These are phyloP conservation scores for Isurus oxyrinchus DNA, from an alignment of 2,113 vertebrate genomes.

Conservation along the genomic window DNA sequence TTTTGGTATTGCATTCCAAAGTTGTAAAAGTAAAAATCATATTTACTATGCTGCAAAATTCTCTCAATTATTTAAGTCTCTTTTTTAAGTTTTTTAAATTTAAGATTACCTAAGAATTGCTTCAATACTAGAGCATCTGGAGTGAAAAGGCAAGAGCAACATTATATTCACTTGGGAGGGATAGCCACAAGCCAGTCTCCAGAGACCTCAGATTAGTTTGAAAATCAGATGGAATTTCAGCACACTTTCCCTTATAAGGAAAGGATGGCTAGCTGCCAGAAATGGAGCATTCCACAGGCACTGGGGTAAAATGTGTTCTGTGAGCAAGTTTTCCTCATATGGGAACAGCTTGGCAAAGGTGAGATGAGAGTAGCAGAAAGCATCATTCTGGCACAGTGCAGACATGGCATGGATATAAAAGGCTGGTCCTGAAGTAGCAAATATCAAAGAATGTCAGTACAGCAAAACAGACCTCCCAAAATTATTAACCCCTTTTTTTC, in stretches of 20 bases:
- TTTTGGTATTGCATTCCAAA: background rate
- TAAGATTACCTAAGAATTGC: conserved; percentile 15
- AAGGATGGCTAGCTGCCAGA: conserved; percentile 43
- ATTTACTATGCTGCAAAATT: background rate
- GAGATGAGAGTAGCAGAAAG: conserved; percentile 18
- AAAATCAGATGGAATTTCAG: conserved; percentile 52
- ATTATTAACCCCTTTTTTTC: background rate
- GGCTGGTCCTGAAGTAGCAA: background rate
- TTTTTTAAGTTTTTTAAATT: background rate
- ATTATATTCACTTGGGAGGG: conserved; percentile 36
- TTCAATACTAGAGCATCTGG: conserved; percentile 14
- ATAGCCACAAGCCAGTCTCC: conserved; percentile 48
- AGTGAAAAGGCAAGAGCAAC: conserved; percentile 11
- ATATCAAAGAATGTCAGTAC: background rate
- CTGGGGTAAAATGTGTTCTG: conserved; percentile 40
- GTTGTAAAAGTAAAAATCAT: background rate
- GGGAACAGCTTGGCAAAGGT: conserved; percentile 40
- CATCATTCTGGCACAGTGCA: background rate
- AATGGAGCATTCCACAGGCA: conserved; percentile 40
- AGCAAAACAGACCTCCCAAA: background rate
- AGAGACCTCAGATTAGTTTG: conserved; percentile 52
- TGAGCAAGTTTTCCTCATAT: conserved; percentile 39
- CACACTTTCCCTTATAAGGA: conserved; percentile 54
- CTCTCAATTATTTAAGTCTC: background rate
- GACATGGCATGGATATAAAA: background rate